These are phyloP conservation scores for Scalopus aquaticus DNA, from an alignment of 2,113 vertebrate genomes.

Conservation along the genomic window DNA sequence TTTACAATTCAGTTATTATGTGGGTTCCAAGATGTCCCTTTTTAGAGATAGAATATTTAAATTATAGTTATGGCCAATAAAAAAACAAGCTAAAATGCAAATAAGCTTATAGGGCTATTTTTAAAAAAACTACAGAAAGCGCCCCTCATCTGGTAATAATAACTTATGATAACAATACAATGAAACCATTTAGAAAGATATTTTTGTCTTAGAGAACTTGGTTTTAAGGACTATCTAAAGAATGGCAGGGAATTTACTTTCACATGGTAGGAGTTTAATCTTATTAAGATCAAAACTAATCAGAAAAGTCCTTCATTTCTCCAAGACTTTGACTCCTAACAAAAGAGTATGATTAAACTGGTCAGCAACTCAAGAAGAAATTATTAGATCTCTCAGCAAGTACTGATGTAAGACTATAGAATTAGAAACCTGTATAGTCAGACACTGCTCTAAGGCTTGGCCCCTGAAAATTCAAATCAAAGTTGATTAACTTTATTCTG, in stretches of 20 bases:
- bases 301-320: constrained; percentile 51
- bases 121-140: not conserved
- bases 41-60: not conserved
- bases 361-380: constrained; percentile 25
- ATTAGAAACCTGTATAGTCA: not conserved
- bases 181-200: not conserved
- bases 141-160: not conserved
- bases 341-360: not conserved
- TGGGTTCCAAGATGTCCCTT: not conserved
- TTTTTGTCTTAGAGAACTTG: not conserved
- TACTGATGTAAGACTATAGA: not conserved
- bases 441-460: not conserved
- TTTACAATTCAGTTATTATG: not conserved
- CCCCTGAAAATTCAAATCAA: not conserved
- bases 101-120: not conserved
- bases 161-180: constrained; percentile 8
- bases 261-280: constrained; percentile 54
- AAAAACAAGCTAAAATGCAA: not conserved
- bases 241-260: constrained; percentile 40
- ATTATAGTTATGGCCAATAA: not conserved
- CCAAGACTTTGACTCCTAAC: not conserved
- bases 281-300: constrained; percentile 60
- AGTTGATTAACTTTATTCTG: not conserved
- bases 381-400: not conserved
- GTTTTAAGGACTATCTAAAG: constrained; percentile 38